Conservation (phyloP, 2,113 vertebrate species). For the Cranoglanis bouderius region DNA sequence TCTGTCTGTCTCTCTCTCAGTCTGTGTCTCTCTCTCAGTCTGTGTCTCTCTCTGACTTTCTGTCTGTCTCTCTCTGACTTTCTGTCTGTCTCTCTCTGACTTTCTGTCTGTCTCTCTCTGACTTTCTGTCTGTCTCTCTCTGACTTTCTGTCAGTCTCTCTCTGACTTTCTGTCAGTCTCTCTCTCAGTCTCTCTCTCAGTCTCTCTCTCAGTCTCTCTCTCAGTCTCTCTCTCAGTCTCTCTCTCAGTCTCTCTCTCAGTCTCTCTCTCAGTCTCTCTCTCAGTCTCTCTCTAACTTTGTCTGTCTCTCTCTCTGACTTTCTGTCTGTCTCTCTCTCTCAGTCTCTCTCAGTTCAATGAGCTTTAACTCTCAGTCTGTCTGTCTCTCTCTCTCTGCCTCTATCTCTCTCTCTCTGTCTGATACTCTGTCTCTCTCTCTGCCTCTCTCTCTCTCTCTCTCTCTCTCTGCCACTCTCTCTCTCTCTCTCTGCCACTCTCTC, state of each 20-base stretch:
- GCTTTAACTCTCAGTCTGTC: no score
- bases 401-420: no score
- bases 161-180: no score
- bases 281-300: background rate
- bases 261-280: background rate
- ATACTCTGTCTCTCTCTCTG: background rate
- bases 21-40: background rate
- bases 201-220: no score
- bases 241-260: background rate
- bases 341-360: no score
- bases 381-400: no score
- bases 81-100: no score
- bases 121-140: no score
- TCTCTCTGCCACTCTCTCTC: background rate
- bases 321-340: background rate
- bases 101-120: no score
- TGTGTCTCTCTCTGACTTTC: background rate
- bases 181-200: no score
- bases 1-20: background rate
- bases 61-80: no score
- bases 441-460: background rate
- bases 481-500: background rate
- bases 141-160: no score
- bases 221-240: background rate
- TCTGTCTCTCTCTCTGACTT: background rate